These are phyloP conservation scores for Hemiprocne comata DNA, from an alignment of 2,113 vertebrate species.

Conservation along the genomic window DNA sequence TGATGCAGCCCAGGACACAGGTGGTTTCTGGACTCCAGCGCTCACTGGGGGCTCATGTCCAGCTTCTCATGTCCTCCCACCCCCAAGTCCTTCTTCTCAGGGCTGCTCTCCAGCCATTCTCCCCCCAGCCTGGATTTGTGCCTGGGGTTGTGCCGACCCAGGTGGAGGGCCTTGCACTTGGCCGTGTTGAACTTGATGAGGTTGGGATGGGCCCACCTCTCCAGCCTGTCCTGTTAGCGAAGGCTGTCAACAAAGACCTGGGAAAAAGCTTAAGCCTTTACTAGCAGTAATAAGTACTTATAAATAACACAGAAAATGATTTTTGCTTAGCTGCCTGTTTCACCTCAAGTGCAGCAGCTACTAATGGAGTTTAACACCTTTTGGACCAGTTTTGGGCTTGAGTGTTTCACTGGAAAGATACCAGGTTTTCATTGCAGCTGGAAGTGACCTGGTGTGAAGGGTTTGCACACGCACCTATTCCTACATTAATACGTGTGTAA, in stretches of 20 bases:
- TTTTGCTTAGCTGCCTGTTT: not conserved
- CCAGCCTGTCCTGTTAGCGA: no score
- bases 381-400: not conserved
- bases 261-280: not conserved
- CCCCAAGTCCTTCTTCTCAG: no score
- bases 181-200: no score
- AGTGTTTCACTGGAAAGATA: not conserved
- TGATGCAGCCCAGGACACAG: no score
- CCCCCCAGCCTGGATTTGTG: no score
- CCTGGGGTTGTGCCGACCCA: no score
- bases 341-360: fast-evolving
- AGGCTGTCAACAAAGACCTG: not conserved
- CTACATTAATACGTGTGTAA: not conserved
- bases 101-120: no score
- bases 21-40: no score
- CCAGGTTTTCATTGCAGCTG: not conserved
- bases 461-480: fast-evolving
- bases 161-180: no score
- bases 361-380: not conserved
- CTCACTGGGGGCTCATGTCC: no score
- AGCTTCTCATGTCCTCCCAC: no score
- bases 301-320: not conserved
- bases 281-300: not conserved
- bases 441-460: not conserved
- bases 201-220: no score